Conservation (phyloP, 2,797 vertebrate genomes). For the Peromyscus melanophrys region DNA sequence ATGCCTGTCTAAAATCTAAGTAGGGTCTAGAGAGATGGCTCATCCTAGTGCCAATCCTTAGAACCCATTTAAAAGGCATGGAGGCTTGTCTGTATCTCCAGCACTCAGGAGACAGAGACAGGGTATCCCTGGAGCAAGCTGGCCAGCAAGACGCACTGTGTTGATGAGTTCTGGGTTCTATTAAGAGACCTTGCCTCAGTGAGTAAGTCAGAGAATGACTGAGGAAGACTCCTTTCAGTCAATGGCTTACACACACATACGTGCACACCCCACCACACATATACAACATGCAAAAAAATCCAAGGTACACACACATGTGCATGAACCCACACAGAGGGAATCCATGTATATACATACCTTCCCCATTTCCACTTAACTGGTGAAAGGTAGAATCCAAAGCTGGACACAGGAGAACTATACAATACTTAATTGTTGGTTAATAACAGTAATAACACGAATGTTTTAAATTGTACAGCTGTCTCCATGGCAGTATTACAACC, state of each 20-base stretch:
- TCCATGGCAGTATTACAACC: background rate
- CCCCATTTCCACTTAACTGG: background rate
- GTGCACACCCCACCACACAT: background rate
- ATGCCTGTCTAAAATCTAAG: background rate
- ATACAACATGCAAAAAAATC: background rate
- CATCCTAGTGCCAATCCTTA: background rate
- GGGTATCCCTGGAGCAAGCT: background rate
- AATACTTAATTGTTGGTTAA: background rate
- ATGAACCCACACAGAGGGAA: background rate
- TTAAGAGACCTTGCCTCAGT: background rate
- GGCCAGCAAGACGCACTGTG: too few relatives aligned
- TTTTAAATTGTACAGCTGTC: background rate
- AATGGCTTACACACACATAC: background rate
- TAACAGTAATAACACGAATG: background rate
- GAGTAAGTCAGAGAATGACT: background rate
- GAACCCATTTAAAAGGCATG: background rate
- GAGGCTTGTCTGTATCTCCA: background rate
- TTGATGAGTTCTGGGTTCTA: background rate
- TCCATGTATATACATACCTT: background rate
- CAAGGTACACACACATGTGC: background rate
- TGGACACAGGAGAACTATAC: background rate
- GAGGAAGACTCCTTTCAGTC: background rate
- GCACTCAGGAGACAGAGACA: background rate
- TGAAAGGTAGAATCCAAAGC: background rate
- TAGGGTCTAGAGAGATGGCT: background rate